Evolutionary conservation across 2,888 invertebrate genomes (phyloP).

Genomic region (Phyto melanocephala): DNA sequence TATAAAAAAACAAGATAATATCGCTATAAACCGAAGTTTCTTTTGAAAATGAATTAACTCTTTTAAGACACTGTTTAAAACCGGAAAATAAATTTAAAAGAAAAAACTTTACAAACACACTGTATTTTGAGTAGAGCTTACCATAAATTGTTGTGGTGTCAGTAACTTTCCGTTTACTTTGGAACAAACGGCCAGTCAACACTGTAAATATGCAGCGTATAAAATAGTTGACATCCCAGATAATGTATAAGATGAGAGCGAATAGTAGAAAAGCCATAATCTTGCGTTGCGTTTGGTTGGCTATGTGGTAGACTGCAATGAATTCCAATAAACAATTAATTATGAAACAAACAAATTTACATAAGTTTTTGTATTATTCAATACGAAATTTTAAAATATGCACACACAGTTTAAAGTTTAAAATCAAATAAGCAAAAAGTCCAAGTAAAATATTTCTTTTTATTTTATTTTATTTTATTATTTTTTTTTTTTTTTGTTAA

Average conservation of each 20-base stretch:
- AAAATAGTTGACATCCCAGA: constrained; percentile 91
- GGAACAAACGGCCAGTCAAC: constrained; percentile 84
- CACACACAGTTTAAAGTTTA: constrained; percentile 21
- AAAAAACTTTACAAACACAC: background rate
- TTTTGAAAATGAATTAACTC: too few species aligned
- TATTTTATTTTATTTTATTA: background rate
- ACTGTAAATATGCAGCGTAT: constrained; percentile 85
- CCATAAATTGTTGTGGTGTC: constrained; percentile 87
- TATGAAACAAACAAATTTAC: constrained; percentile 27
- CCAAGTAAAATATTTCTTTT: constrained; percentile 14
- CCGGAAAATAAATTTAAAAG: background rate
- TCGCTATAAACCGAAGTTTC: too few species aligned
- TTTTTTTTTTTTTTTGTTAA: background rate
- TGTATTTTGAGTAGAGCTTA: constrained; percentile 80
- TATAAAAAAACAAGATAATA: too few species aligned
- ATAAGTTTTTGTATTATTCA: background rate
- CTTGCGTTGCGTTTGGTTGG: background rate
- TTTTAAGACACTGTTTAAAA: constrained; percentile 1
- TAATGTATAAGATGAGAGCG: constrained; percentile 82
- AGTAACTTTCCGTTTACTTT: constrained; percentile 84
- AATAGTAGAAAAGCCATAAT: constrained; percentile 73
- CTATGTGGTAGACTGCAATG: constrained; percentile 1
- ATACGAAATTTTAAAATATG: background rate
- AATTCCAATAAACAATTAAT: background rate
- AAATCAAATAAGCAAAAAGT: background rate